phyloP scores from a whole-genome alignment of 2,113 vertebrate genomes.

The Tiliqua scincoides region DNA sequence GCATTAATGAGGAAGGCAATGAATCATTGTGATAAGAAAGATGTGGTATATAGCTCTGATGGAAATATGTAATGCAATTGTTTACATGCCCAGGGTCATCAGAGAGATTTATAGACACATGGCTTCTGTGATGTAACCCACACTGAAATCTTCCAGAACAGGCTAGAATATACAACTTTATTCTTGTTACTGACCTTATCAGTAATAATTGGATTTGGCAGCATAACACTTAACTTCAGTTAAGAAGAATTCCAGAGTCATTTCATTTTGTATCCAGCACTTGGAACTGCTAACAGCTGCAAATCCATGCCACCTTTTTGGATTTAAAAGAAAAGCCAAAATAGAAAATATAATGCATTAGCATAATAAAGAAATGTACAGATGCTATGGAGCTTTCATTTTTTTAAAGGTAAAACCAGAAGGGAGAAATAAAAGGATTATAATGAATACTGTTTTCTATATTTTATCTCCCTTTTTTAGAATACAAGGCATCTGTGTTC shows the following conservation, averaged over 20 bases:
- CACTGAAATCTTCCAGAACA: background rate
- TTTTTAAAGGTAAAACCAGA: background rate
- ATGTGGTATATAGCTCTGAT: background rate
- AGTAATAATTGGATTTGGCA: background rate
- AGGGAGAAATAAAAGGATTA: background rate
- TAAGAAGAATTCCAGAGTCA: background rate
- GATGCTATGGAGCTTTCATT: background rate
- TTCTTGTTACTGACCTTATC: background rate
- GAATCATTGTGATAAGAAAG: background rate
- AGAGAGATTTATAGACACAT: background rate
- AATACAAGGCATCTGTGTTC: background rate
- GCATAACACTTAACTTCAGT: background rate
- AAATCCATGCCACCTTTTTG: background rate
- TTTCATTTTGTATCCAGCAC: background rate
- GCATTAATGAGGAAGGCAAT: slow-evolving; percentile 6
- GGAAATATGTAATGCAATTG: slow-evolving; percentile 33
- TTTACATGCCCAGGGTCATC: background rate
- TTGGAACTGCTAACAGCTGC: background rate
- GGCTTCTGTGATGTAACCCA: background rate
- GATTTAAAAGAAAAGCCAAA: background rate
- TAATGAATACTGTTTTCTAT: background rate
- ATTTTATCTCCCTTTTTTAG: background rate
- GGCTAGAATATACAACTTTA: background rate
- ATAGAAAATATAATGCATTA: background rate
- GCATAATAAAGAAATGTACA: background rate